A percentile compares a stretch with the other conserved stretches of the same genome.
These are phyloP conservation scores for Empidonax traillii DNA, from an alignment of 2,113 vertebrate species.

Conservation along the genomic window DNA sequence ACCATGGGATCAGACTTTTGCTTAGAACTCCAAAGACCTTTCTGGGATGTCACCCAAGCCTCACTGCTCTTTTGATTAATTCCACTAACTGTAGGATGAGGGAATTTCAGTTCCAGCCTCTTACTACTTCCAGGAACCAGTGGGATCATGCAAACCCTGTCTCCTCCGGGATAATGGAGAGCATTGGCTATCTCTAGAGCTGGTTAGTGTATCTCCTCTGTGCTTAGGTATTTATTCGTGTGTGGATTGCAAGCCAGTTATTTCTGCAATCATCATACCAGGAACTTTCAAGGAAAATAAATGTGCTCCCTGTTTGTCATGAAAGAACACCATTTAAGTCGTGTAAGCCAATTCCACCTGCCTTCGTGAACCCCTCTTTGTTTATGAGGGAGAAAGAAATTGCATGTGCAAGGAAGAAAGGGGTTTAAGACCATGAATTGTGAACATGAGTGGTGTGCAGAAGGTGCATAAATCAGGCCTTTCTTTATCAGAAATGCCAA, in stretches of 20 bases:
- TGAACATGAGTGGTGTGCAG: background rate
- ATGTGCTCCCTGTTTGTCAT: background rate
- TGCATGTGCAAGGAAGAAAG: background rate
- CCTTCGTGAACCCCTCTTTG: background rate
- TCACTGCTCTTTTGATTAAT: background rate
- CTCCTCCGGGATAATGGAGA: background rate
- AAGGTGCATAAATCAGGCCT: conserved; percentile 31
- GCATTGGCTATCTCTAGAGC: background rate
- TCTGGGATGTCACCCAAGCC: background rate
- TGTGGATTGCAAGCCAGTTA: background rate
- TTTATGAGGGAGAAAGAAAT: background rate
- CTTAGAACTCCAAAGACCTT: background rate
- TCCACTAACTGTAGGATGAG: background rate
- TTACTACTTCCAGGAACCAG: background rate
- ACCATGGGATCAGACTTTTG: background rate
- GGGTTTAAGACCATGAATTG: background rate
- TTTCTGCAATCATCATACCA: background rate
- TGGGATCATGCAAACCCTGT: background rate
- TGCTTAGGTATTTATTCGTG: background rate
- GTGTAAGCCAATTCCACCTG: background rate
- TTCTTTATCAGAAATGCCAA: conserved; percentile 40
- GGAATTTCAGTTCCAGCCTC: background rate
- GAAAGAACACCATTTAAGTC: background rate
- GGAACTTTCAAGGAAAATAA: background rate
- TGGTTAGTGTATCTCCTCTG: background rate